Base-by-base conservation (phyloP, 2,888 invertebrate genomes). In the Eucera pruinosa region DNA sequence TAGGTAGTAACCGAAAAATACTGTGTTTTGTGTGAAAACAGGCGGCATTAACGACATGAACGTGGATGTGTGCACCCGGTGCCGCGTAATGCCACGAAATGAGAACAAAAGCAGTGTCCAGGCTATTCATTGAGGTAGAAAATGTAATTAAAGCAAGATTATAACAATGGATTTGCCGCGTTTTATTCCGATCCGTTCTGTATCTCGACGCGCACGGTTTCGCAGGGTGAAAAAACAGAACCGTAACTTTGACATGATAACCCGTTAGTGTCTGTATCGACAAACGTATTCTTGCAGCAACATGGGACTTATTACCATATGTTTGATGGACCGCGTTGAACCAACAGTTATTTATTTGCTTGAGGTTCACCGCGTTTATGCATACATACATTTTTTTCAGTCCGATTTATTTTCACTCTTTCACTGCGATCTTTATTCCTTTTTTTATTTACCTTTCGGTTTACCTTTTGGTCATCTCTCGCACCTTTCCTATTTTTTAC, bases 81-180 rank as follows among this genome's bases (percentile, higher is more conserved):
- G 48, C 60, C 30, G 43, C 20, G 68, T 83, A 81, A 81, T 70
- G 66, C 73, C 78, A 47, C 70, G 75, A 75, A 83, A 83, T 54
- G 81, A 76, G 73, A 76, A 83, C 84, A 83, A 83, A n/a, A 83
- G 84, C 76, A 62, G 52, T 54, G 48, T 52, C 65, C 70, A 60
- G 39, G 72, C 78, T 73, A 83, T 83, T 81, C 81, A 74, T 81
- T 78, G 61, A 36, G 67, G 55, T 69, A 66, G 81, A 83, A 81
- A 83, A 84, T 73, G 84, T 84, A 83, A 83, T 83, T 84, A 83
- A 83, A 83, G 67, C 70, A 76, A 73, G 70, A 84, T 83, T 83
- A 81, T 75, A 84, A 84, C 83, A 83, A 83, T 81, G 78, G 72
- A 76, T 78, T 84, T 71, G 75, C 74, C 73, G 47, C 30, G 78